A percentile compares a stretch with the other conserved stretches of the same genome.
Conservation (phyloP, 2,797 vertebrate genomes). For the Galago senegalensis region DNA sequence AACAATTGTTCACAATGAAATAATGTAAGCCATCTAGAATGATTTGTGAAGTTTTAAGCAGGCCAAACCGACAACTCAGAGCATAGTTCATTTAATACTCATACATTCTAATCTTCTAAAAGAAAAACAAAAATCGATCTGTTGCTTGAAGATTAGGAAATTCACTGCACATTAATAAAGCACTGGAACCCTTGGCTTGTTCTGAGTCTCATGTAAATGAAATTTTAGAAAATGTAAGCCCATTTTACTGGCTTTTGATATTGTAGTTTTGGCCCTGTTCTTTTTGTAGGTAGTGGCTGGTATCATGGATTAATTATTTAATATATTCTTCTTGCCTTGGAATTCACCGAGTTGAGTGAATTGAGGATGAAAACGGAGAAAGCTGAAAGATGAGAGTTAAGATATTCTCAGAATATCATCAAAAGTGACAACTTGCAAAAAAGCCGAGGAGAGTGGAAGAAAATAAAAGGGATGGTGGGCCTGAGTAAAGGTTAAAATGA, state of each 20-base stretch:
- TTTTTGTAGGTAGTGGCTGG: not conserved
- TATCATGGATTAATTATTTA: not conserved
- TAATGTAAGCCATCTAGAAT: not conserved
- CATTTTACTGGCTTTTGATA: not conserved
- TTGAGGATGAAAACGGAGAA: not conserved
- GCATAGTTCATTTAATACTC: not conserved
- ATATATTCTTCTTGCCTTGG: not conserved
- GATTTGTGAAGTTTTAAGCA: slow-evolving; percentile 51
- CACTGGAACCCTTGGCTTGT: not conserved
- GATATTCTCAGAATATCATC: not conserved
- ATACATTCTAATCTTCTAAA: not conserved
- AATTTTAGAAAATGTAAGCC: slow-evolving; percentile 39
- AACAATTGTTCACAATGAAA: slow-evolving; percentile 58
- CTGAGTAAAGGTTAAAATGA: not conserved
- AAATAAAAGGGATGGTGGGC: not conserved
- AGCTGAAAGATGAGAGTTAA: not conserved
- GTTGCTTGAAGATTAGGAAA: slow-evolving; percentile 28
- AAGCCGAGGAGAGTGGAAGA: not conserved
- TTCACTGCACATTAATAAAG: not conserved
- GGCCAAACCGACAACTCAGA: slow-evolving; percentile 20
- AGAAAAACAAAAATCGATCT: not conserved
- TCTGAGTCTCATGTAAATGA: not conserved
- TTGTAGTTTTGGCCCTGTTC: not conserved
- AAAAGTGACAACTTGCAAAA: not conserved
- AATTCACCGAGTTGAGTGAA: not conserved